Evolutionary conservation across 2,888 invertebrate species (phyloP).

Genomic region (Taphrorychus bicolor): DNA sequence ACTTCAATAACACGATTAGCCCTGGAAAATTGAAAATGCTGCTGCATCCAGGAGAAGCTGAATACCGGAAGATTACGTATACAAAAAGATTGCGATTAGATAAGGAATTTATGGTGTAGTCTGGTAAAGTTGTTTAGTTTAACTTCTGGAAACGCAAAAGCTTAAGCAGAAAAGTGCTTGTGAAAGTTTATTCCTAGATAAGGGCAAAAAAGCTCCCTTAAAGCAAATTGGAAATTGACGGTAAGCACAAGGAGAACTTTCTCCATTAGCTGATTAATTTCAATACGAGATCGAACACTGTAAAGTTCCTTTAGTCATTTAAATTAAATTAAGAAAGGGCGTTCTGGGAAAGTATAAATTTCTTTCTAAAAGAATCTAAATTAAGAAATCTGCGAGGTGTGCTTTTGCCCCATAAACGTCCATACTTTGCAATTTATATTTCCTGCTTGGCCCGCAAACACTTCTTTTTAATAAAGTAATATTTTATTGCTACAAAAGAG

Average conservation of each 20-base stretch:
- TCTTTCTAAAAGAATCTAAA: not conserved
- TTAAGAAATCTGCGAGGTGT: not conserved
- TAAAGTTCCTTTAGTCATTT: not conserved
- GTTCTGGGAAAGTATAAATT: not conserved
- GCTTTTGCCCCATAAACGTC: too few relatives aligned
- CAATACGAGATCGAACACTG: not conserved
- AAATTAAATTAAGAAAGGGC: not conserved
- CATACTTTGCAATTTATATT: too few relatives aligned
- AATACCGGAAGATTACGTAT: slow-evolving; percentile 1
- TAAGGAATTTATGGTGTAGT: not conserved
- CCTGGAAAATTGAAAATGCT: slow-evolving; percentile 11
- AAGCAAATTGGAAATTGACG: too few relatives aligned
- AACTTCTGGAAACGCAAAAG: too few relatives aligned
- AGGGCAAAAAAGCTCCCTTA: too few relatives aligned
- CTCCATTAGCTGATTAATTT: slow-evolving; percentile 4
- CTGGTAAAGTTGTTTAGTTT: not conserved
- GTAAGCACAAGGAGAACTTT: not conserved
- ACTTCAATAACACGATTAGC: slow-evolving; percentile 16
- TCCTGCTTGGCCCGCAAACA: too few relatives aligned
- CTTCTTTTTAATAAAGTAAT: too few relatives aligned
- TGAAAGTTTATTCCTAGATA: too few relatives aligned
- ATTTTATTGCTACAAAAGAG: too few relatives aligned
- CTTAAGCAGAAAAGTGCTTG: too few relatives aligned
- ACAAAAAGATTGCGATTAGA: slow-evolving; percentile 3
- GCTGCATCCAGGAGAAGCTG: not conserved